Base-by-base conservation (phyloP, 1,140 invertebrate genomes). In the Agrilus planipennis region DNA sequence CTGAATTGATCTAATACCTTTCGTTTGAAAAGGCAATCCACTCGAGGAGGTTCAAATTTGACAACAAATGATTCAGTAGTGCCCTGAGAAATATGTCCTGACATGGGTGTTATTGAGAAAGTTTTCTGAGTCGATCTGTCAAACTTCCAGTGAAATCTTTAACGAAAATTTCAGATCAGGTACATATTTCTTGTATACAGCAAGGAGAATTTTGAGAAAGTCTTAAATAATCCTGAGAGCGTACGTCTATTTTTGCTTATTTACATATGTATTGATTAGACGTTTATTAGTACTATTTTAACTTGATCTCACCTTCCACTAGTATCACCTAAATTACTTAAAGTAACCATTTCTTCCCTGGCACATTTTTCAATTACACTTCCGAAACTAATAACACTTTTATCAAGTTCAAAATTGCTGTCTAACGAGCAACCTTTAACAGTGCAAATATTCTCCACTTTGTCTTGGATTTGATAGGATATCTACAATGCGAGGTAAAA, bases 251-350 rank as follows among this genome's bases (percentile, higher is more conserved):
- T 11, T 22, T 16, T 43, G n/a, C 5, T 39, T 34, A 9, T 25
- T 40, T n/a, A 40, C 15, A 15, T n/a, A 16, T 32, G 18, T 40
- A n/a, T 16, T 14, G 27, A 20, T 35, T 29, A 11, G 20, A 25
- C 15, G 40, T 19, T 23, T 9, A 21, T 9, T 5, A 31, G 15
- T 9, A 14, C 6, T n/a, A 6, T 6, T n/a, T 31, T 4, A 15
- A 23, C 3, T 21, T 23, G 25, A 23, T 17, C 32, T 39, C 52
- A 64, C 65, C 49, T 64, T 7, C 58, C 53, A n/a, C 59, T 57
- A 6, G 65, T 32, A 41, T 68, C 66, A 2, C 67, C 67, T 4
- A 38, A 56, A 42, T 69, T 69, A 22, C 49, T 43, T 2, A 69
- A 50, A 4, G 52, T 25, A 14, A 66, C 19, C 35, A 54, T 61